Evolutionary conservation across 2,888 invertebrate genomes (phyloP).

Genomic region (Pterobdella sp.): DNA sequence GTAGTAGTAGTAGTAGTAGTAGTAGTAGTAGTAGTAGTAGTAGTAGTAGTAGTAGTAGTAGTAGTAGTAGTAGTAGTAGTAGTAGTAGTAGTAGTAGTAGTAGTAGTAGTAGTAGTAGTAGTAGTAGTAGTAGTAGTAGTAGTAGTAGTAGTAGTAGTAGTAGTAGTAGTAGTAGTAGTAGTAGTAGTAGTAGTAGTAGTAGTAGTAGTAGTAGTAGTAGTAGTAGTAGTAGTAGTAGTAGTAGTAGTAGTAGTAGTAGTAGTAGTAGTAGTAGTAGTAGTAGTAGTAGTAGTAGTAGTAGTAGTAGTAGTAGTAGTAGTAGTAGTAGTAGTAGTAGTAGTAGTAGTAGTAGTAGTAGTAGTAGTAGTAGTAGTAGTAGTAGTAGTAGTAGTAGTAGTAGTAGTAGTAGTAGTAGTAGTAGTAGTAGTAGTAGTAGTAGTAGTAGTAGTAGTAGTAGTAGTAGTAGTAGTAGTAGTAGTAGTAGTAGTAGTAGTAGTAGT

Average conservation of each 20-base stretch:
- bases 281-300: constrained; percentile 16
- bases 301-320: constrained; percentile 21
- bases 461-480: constrained; percentile 18
- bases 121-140: neutral
- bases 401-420: constrained; percentile 21
- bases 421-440: constrained; percentile 14
- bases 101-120: constrained; percentile 1
- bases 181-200: constrained; percentile 1
- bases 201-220: neutral
- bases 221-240: constrained; percentile 16
- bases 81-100: neutral
- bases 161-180: constrained; percentile 1
- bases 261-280: constrained; percentile 17
- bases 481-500: neutral
- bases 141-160: constrained; percentile 1
- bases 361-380: constrained; percentile 19
- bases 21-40: constrained; percentile 1
- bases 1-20: neutral
- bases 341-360: constrained; percentile 13
- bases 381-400: constrained; percentile 16
- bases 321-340: constrained; percentile 19
- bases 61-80: neutral
- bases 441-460: constrained; percentile 17
- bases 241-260: constrained; percentile 17
- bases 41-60: neutral